Percentiles rank a stretch among this genome's conserved stretches.
phyloP scores from a whole-genome alignment of 2,113 vertebrate species.

The Semicossyphus pulcher region DNA sequence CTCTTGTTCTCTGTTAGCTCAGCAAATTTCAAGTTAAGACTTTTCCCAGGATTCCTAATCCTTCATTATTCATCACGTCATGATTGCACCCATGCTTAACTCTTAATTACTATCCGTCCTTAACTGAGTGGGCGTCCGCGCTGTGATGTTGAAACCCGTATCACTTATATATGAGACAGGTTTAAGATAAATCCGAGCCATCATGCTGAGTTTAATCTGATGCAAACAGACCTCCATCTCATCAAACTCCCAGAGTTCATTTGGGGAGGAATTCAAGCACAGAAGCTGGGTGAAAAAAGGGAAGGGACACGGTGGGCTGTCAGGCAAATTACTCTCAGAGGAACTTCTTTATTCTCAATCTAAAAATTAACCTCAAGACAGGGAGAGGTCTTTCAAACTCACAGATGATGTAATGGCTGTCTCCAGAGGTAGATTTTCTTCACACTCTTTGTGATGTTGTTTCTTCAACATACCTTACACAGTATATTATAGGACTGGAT shows the following conservation, averaged over 20 bases:
- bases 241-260: neutral
- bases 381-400: too few species aligned
- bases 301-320: neutral
- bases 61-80: slow-evolving; percentile 20
- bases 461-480: too few species aligned
- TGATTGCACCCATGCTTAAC: neutral
- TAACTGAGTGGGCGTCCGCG: neutral
- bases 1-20: neutral
- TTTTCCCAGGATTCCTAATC: slow-evolving; percentile 52
- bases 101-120: slow-evolving; percentile 23
- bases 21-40: neutral
- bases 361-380: too few species aligned
- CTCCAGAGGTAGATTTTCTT: too few species aligned
- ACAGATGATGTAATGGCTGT: too few species aligned
- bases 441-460: too few species aligned
- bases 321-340: too few species aligned
- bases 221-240: neutral
- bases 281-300: neutral
- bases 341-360: too few species aligned
- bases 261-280: neutral
- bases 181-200: neutral
- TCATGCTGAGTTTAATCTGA: neutral
- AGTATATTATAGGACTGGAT: too few species aligned
- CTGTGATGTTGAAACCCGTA: neutral
- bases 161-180: neutral